Evolutionary conservation across 2,797 vertebrate species (phyloP), one percentile per base, ranked within the genome.

Genomic region (Hydrophis major): DNA sequence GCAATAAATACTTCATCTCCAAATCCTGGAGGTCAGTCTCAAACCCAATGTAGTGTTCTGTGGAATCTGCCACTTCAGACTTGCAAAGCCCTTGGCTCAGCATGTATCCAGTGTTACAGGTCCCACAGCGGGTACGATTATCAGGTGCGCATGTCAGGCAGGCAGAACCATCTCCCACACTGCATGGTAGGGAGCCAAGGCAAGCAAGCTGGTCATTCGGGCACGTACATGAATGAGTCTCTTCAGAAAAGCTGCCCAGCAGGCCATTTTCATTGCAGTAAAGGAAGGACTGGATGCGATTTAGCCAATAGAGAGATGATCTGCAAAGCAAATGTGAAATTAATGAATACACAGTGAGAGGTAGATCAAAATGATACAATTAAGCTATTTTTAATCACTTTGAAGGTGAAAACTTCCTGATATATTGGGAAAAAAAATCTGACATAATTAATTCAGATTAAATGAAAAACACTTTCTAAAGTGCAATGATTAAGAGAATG

Each of bases 221-320:
- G 78, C 99, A 99, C 10, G 98, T 98, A 97, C 99, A 99, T 1
- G 98, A 98, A 97, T 98, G 98, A 1, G 99, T 99, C 96, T 99
- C 99, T 94, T 99, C 99, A 0, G 99, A 99, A 95, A 99, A 99
- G 37, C 98, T 98, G 0, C 99, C 99, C 90, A 99, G 97, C 60
- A 99, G 99, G 95, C 99, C 99, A 37, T 99, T 99, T 96, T 99
- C 99, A 0, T 99, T 99, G 97, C 99, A 99, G 96, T 99, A 99
- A 56, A 99, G 98, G 53, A 99, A 98, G 3, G 99, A 99, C 98
- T 99, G 99, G 96, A 99, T 97, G 93, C 99, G 98, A 91, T 97
- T 98, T 92, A 99, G 98, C 99, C 99, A 99, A 78, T 98, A 99
- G 93, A 98, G 98, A 94, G 98, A 98, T 94, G 98, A 98, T 97